Evolutionary conservation across 2,113 vertebrate genomes (phyloP).

Genomic region (Protobothrops flavoviridis): DNA sequence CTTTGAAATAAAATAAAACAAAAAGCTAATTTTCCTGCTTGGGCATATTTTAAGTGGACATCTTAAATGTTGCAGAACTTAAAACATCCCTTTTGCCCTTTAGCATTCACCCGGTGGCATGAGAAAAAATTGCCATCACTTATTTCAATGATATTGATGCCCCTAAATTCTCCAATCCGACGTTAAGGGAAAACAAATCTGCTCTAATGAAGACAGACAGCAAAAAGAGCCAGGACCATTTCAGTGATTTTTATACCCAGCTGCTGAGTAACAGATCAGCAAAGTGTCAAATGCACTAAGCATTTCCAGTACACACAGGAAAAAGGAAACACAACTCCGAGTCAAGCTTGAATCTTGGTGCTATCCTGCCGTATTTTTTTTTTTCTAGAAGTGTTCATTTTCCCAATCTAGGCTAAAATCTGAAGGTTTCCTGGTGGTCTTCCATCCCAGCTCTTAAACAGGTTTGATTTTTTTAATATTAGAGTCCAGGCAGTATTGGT

Average conservation of each 20-base stretch:
- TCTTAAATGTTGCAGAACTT: background rate
- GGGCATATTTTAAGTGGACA: background rate
- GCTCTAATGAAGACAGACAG: background rate
- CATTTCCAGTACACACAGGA: background rate
- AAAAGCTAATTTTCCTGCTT: background rate
- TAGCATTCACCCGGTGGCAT: background rate
- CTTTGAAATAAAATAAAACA: background rate
- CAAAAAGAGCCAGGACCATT: background rate
- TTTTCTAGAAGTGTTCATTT: background rate
- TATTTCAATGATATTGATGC: background rate
- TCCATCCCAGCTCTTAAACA: background rate
- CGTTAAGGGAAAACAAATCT: background rate
- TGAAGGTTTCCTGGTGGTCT: background rate
- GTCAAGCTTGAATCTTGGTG: background rate
- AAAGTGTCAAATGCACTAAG: background rate
- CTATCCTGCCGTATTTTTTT: background rate
- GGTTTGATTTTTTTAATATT: background rate
- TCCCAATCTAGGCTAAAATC: background rate
- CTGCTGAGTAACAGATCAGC: background rate
- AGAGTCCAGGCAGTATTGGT: background rate
- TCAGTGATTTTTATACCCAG: background rate
- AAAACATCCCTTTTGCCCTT: background rate
- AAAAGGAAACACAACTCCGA: background rate
- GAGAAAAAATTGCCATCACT: background rate
- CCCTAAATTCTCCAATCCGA: background rate